Conservation (phyloP, 2,113 vertebrate genomes). For the Siniperca chuatsi region DNA sequence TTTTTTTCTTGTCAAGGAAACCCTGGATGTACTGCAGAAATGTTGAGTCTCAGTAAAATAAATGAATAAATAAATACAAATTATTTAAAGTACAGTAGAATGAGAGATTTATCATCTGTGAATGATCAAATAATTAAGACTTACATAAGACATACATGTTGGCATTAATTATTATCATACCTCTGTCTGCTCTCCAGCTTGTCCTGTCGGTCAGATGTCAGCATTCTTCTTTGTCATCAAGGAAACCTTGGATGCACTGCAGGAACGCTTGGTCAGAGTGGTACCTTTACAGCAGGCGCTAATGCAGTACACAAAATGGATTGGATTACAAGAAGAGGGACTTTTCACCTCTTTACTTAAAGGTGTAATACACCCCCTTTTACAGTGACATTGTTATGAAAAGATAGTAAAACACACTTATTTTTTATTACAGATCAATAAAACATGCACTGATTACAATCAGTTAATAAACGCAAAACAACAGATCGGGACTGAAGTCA, state of each 20-base stretch:
- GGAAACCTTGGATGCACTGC: too few relatives aligned
- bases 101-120: neutral
- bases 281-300: neutral
- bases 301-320: neutral
- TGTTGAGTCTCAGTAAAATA: neutral
- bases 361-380: neutral
- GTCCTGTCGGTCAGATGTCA: too few relatives aligned
- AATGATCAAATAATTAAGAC: neutral
- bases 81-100: neutral
- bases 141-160: too few relatives aligned
- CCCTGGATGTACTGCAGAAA: too few relatives aligned
- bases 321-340: neutral
- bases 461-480: neutral
- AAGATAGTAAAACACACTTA: neutral
- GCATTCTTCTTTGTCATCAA: too few relatives aligned
- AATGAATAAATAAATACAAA: neutral
- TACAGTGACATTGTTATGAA: neutral
- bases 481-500: neutral
- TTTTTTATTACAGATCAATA: neutral
- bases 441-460: neutral
- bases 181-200: too few relatives aligned
- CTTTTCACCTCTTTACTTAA: neutral
- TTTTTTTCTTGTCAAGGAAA: too few relatives aligned
- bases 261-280: neutral
- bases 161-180: too few relatives aligned